Evolutionary conservation across 1,140 invertebrate genomes (phyloP), one percentile per base, ranked within the genome.

Genomic region (Caenorhabditis brenneri): DNA sequence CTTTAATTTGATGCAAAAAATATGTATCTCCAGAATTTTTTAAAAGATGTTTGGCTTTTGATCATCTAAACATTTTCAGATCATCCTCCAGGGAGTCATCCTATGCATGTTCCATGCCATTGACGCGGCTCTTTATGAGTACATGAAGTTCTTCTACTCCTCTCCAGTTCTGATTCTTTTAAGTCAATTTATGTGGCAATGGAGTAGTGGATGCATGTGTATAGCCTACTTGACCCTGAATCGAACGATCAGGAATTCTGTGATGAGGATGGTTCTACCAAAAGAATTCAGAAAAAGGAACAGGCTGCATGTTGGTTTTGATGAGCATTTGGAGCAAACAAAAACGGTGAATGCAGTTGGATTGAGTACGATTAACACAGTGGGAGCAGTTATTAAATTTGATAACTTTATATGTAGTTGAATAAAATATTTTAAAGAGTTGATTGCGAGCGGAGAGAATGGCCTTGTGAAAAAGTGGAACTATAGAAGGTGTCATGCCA

Each of bases 101-200:
- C 69, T 83, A 19, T 83, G 82, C 39, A 9, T 69, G 31, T 83
- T 83, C 42, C 69, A 74, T 65, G 2, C 39, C 3, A 16, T 65
- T 0, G 65, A 16, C 22, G 65, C 36, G 12, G 22, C 22, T n/a
- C 4, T 83, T 22, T 83, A 83, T 22, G 65, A 36, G 15, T 83
- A 79, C 82, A 78, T 78, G 58, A 27, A 79, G 42, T 83, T 81
- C 36, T 46, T 83, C 29, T 9, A n/a, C 24, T 60, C 15, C 27
- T 33, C 58, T 19, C 31, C 12, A 19, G 1, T 19, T 10, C 58
- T 60, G 10, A n/a, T 60, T 31, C 22, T 60, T 5, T 4, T 33
- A 2, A 33, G 58, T 19, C 58, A 60, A 31, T 16, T 60, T 33
- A 5, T 33, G 3, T 60, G 58, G 58, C 29, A 36, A 60, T 33